These are phyloP conservation scores for Incurvaria masculella DNA, from an alignment of 2,888 invertebrate species.

Conservation along the genomic window DNA sequence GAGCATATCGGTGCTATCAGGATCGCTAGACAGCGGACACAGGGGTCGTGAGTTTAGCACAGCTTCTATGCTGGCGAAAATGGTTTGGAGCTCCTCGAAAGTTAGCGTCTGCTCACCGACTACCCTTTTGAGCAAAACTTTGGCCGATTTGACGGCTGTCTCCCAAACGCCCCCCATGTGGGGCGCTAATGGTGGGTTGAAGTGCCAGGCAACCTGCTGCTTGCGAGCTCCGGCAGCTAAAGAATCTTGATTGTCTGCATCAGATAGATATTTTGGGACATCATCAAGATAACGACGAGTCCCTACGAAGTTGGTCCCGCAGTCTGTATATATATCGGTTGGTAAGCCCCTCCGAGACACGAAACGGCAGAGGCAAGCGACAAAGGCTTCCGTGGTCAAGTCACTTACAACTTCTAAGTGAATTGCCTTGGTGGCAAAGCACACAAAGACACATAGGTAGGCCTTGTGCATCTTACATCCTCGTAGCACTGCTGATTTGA, in stretches of 20 bases:
- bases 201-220: constrained; percentile 7
- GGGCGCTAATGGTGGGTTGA: constrained; percentile 6
- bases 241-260: neutral
- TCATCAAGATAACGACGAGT: constrained; percentile 7
- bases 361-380: constrained; percentile 11
- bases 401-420: constrained; percentile 9
- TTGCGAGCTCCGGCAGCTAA: neutral
- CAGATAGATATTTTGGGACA: neutral
- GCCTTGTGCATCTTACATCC: neutral
- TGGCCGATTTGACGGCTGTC: constrained; percentile 9
- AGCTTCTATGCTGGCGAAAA: constrained; percentile 23
- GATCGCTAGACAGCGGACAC: constrained; percentile 19
- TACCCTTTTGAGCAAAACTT: constrained; percentile 4
- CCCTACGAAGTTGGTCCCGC: constrained; percentile 13
- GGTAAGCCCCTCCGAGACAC: constrained; percentile 7
- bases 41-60: constrained; percentile 24
- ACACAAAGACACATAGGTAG: constrained; percentile 9
- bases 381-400: constrained; percentile 11
- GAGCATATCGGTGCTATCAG: constrained; percentile 18
- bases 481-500: neutral
- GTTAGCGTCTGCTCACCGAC: constrained; percentile 3
- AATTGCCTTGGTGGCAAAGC: constrained; percentile 10
- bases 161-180: constrained; percentile 11
- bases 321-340: constrained; percentile 3
- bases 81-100: constrained; percentile 7